Percentiles rank a stretch among this genome's conserved stretches.
phyloP scores from a whole-genome alignment of 2,888 invertebrate genomes.

The Scrobipalpa atriplicella region DNA sequence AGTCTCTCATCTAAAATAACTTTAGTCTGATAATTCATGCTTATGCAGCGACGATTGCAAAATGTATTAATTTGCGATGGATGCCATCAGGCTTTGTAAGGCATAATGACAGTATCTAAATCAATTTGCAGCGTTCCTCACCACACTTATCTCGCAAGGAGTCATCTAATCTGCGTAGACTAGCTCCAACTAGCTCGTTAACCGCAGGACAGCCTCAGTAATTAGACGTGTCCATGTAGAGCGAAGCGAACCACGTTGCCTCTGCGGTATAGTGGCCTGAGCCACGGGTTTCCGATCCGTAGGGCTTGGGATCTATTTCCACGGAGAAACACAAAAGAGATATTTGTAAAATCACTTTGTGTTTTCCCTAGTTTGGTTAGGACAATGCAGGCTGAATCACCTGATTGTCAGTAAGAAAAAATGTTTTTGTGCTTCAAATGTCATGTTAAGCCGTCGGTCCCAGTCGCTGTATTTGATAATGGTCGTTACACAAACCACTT shows the following conservation, averaged over 20 bases:
- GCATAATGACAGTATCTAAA: constrained; percentile 17
- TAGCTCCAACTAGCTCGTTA: constrained; percentile 1
- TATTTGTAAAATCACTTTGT: no score
- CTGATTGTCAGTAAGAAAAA: no score
- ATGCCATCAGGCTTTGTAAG: not conserved
- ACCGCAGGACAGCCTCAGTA: constrained; percentile 8
- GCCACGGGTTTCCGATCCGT: no score
- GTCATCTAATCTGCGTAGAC: constrained; percentile 14
- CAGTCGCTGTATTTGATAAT: no score
- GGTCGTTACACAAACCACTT: no score
- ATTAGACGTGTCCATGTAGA: constrained; percentile 22
- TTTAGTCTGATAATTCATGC: not conserved
- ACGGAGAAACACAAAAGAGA: no score
- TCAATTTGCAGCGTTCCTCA: constrained; percentile 14
- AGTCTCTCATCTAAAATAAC: not conserved
- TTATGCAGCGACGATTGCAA: not conserved
- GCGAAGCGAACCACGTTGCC: not conserved
- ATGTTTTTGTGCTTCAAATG: no score
- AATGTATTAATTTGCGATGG: constrained; percentile 1
- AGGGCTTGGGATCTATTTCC: no score
- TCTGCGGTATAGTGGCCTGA: no score
- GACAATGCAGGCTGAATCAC: no score
- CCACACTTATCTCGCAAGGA: constrained; percentile 7
- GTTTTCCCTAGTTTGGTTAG: no score
- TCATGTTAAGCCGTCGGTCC: no score